Conservation (phyloP, 2,888 invertebrate genomes). For the Dicranocentrus wangi region DNA sequence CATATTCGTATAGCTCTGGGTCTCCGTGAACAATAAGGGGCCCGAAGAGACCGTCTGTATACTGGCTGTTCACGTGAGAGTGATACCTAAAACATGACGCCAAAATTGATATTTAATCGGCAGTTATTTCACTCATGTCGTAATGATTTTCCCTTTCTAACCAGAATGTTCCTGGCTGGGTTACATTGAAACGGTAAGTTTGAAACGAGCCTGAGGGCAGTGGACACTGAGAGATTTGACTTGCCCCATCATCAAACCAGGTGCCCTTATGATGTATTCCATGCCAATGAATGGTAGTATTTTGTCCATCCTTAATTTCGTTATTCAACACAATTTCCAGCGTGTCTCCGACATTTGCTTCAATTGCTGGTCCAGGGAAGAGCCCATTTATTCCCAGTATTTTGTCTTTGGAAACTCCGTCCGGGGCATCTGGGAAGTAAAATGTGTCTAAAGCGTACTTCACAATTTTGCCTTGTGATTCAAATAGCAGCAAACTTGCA, state of each 20-base stretch:
- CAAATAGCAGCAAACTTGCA: too few relatives aligned
- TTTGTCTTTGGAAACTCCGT: slow-evolving; percentile 34
- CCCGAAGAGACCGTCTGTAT: slow-evolving; percentile 67
- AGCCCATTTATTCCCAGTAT: slow-evolving; percentile 52
- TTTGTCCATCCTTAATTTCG: slow-evolving; percentile 66
- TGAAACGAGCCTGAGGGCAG: slow-evolving; percentile 40
- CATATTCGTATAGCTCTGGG: slow-evolving; percentile 44
- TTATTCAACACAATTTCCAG: slow-evolving; percentile 59
- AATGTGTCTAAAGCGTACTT: slow-evolving; percentile 30
- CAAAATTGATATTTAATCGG: too few relatives aligned
- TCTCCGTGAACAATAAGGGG: slow-evolving; percentile 45
- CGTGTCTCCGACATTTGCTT: slow-evolving; percentile 47
- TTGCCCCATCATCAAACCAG: slow-evolving; percentile 68
- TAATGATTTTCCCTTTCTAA: slow-evolving; percentile 13
- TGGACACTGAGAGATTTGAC: slow-evolving; percentile 65
- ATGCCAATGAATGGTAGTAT: slow-evolving; percentile 68
- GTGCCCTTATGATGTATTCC: slow-evolving; percentile 56
- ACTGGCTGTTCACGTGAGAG: slow-evolving; percentile 63
- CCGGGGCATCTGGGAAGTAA: slow-evolving; percentile 47
- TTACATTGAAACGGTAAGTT: slow-evolving; percentile 53
- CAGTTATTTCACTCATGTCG: too few relatives aligned
- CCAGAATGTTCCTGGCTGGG: slow-evolving; percentile 69
- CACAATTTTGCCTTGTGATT: too few relatives aligned
- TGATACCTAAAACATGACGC: slow-evolving; percentile 68
- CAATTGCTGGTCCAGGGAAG: slow-evolving; percentile 60